Conservation (phyloP, 1,140 invertebrate genomes). For the Maconellicoccus hirsutus region DNA sequence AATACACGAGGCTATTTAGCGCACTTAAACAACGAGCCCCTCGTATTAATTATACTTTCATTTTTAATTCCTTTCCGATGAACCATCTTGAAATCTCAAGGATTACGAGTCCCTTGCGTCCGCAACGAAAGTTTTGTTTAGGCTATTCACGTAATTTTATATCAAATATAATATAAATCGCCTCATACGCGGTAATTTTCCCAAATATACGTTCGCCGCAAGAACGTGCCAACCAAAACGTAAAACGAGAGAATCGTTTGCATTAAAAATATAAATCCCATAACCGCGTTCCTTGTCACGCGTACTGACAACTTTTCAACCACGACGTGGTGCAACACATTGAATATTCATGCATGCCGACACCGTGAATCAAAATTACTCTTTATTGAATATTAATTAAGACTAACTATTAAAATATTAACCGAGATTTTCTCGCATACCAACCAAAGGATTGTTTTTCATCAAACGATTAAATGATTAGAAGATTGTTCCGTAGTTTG, state of each 20-base stretch:
- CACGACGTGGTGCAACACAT: background rate
- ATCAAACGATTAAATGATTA: constrained; percentile 6
- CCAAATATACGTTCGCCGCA: too few species aligned
- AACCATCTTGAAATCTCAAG: too few species aligned
- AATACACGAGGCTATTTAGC: too few species aligned
- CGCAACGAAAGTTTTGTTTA: too few species aligned
- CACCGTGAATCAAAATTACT: constrained; percentile 15
- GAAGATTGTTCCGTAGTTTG: background rate
- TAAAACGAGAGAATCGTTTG: background rate
- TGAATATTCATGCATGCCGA: constrained; percentile 17
- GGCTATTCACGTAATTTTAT: too few species aligned
- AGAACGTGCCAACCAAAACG: too few species aligned
- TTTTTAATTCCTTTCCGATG: too few species aligned
- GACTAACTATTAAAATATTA: constrained; percentile 20
- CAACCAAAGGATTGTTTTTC: background rate
- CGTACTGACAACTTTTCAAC: constrained; percentile 13
- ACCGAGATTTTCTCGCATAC: background rate
- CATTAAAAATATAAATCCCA: constrained; percentile 22
- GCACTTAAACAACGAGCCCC: too few species aligned
- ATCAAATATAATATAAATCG: too few species aligned
- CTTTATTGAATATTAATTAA: constrained; percentile 20
- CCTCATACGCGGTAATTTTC: too few species aligned
- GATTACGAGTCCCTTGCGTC: too few species aligned
- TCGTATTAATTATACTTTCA: too few species aligned
- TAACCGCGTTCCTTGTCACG: constrained; percentile 13